Evolutionary conservation across 23 tunicate genomes (phyloP).

Genomic region (Trididemnum clinides): DNA sequence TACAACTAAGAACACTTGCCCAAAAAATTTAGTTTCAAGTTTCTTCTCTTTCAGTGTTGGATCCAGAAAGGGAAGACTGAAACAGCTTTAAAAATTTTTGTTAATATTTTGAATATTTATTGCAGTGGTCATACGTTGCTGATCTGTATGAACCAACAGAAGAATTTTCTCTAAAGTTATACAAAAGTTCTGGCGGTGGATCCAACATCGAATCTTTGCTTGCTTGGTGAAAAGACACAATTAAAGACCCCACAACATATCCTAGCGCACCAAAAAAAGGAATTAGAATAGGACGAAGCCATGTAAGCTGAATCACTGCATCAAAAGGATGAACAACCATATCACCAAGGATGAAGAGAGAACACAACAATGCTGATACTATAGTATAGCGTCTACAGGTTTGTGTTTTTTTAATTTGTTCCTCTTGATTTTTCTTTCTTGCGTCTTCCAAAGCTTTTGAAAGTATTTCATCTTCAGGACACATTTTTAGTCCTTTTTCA

Average conservation of each 20-base stretch:
- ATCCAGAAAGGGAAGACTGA: too few species aligned
- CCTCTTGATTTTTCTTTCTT: background rate
- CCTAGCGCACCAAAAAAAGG: constrained; percentile 25
- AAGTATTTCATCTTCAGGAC: constrained; percentile 56
- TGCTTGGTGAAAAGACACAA: constrained; percentile 16
- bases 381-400: constrained; percentile 23
- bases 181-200: constrained; percentile 39
- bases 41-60: too few species aligned
- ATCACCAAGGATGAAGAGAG: constrained; percentile 24
- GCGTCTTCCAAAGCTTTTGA: constrained; percentile 41
- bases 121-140: too few species aligned
- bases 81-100: too few species aligned
- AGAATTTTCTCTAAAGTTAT: background rate
- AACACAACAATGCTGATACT: constrained; percentile 19
- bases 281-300: constrained; percentile 31
- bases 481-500: constrained; percentile 41
- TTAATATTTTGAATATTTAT: too few species aligned
- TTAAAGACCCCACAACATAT: constrained; percentile 16
- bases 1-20: too few species aligned
- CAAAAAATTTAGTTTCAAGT: too few species aligned
- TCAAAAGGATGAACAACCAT: background rate
- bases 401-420: background rate
- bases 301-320: constrained; percentile 3
- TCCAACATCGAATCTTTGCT: constrained; percentile 25
- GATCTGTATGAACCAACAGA: too few species aligned